Conservation (phyloP, 35 echinoderm and acorn worm species). For the Ophiothrix spiculata region DNA sequence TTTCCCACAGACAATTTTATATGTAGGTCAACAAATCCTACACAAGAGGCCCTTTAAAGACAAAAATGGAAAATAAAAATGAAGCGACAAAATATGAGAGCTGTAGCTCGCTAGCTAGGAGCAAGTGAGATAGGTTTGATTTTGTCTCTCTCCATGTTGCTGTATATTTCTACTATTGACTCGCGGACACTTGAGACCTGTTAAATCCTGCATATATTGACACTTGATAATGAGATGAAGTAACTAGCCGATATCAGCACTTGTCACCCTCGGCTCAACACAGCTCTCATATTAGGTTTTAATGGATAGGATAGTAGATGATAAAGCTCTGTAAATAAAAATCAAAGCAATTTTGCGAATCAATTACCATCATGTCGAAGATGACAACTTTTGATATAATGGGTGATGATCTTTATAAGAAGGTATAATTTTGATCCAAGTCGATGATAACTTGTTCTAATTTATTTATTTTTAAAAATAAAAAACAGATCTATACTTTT, state of each 20-base stretch:
- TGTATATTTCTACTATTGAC: conserved; percentile 3
- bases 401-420: too few relatives aligned
- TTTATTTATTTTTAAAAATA: too few relatives aligned
- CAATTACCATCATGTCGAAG: neutral
- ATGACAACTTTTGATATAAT: neutral
- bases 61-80: neutral
- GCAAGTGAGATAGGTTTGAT: neutral
- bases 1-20: too few relatives aligned
- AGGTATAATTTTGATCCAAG: too few relatives aligned
- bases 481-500: too few relatives aligned
- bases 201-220: conserved; percentile 10
- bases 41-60: conserved; percentile 1
- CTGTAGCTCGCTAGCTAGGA: neutral
- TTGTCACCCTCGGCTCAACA: neutral
- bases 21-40: neutral
- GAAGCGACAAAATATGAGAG: neutral
- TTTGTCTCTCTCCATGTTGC: neutral
- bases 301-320: neutral
- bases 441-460: too few relatives aligned
- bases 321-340: conserved; percentile 2
- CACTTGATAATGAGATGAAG: neutral
- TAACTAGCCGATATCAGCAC: neutral
- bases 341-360: neutral
- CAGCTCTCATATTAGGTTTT: neutral
- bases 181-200: neutral